Base-by-base conservation (phyloP, 2,113 vertebrate genomes). In the Ammospiza caudacuta region DNA sequence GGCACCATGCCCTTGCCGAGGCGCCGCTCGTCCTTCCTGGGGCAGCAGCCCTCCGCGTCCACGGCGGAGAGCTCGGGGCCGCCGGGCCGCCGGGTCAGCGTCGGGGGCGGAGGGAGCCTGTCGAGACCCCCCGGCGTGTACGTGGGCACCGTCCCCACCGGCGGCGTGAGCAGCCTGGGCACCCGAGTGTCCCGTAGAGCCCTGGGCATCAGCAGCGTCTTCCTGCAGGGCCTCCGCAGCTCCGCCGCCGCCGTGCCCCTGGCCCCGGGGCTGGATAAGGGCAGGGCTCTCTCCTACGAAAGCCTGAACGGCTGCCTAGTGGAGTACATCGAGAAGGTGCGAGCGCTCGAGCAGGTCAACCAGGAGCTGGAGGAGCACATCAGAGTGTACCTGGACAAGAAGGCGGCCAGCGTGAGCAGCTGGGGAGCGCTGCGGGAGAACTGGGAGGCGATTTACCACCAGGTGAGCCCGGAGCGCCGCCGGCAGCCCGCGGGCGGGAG, bases 121-220 rank as follows among this genome's bases (percentile, higher is more conserved):
- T 43, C 76, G 1, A 96, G 92, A 39, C 94, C 97, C 6, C 98
- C 98, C 1, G 98, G 98, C 0, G 98, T 99, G 83, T 99, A 98
- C 5, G 98, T 99, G 89, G 98, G 98, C 68, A 95, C 95, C 5
- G 95, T 92, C 2, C 97, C 98, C 54, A 95, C 96, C 1, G 97
- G 97, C 6, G 92, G 91, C 19, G 81, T 97, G 41, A 98, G 98
- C 77, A 97, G 97, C 49, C 95, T 99, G 92, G 98, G 99, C 61
- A 98, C 99, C 9, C 98, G 98, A 0, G 98, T 99, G 90, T 99
- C 99, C 82, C 98, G 99, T 77, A 97, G 99, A 31, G 99, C 99
- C 54, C 97, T 99, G 95, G 98, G 99, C 79, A 99, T 99, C 96
- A 99, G 99, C 98, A 99, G 98, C 27, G 98, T 99, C 83, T 99